phyloP scores from a whole-genome alignment of 2,113 vertebrate species.

The Gila orcuttii region DNA sequence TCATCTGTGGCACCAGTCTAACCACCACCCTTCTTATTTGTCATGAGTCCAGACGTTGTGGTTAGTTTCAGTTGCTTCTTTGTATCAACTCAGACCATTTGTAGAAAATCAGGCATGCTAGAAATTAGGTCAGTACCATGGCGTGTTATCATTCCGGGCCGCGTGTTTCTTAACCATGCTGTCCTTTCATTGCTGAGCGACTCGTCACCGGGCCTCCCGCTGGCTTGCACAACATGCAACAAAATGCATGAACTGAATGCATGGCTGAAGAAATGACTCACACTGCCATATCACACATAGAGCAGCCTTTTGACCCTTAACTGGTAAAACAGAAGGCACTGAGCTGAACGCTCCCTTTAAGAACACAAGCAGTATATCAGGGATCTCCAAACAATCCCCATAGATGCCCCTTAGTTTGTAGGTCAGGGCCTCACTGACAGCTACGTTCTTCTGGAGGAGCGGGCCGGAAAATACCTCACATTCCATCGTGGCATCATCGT shows the following conservation, averaged over 20 bases:
- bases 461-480: constrained; percentile 71
- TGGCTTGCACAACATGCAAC: too few species aligned
- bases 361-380: constrained; percentile 68
- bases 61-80: constrained; percentile 30
- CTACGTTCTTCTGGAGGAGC: constrained; percentile 12
- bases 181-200: background rate
- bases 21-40: background rate
- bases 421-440: constrained; percentile 7
- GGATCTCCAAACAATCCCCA: constrained; percentile 65
- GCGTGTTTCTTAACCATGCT: background rate
- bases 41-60: constrained; percentile 18
- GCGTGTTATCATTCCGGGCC: constrained; percentile 9
- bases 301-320: constrained; percentile 53
- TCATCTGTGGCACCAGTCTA: background rate
- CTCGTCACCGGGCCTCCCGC: constrained; percentile 21
- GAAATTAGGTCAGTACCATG: constrained; percentile 11
- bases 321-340: constrained; percentile 58
- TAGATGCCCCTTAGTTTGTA: constrained; percentile 35
- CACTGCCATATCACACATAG: constrained; percentile 3
- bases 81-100: constrained; percentile 22
- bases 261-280: constrained; percentile 13
- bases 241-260: too few species aligned
- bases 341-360: constrained; percentile 60
- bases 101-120: constrained; percentile 38
- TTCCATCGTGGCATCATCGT: constrained; percentile 69